Percentiles rank a stretch among this genome's conserved stretches.
phyloP scores from a whole-genome alignment of 2,797 vertebrate species.

The Myotis pilosus region DNA sequence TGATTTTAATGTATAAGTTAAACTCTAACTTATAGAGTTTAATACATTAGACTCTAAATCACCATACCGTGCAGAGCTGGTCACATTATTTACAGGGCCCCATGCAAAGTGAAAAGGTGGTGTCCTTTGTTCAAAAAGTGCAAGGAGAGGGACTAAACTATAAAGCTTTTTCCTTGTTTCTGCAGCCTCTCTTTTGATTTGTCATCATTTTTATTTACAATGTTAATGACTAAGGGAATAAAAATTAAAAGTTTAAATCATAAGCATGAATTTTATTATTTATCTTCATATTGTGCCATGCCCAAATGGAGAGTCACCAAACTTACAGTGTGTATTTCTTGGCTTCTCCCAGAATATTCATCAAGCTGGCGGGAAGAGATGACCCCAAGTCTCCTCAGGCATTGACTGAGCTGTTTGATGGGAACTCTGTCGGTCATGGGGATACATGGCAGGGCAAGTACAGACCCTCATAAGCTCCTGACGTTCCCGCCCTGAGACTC shows the following conservation, averaged over 20 bases:
- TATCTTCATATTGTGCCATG: not conserved
- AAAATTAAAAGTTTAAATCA: not conserved
- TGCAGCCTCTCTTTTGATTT: not conserved
- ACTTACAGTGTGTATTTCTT: not conserved
- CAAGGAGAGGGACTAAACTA: not conserved
- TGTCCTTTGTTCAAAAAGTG: constrained; percentile 1
- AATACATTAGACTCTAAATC: not conserved
- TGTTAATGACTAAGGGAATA: not conserved
- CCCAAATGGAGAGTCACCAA: not conserved
- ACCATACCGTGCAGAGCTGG: not conserved
- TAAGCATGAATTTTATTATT: not conserved
- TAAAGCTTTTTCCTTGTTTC: not conserved
- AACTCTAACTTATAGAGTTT: no score
- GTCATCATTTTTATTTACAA: not conserved
- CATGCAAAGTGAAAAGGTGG: not conserved
- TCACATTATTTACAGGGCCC: not conserved
- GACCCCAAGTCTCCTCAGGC: not conserved
- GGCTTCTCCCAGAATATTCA: not conserved
- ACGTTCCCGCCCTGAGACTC: not conserved
- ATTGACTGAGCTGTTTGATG: not conserved
- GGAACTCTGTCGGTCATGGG: not conserved
- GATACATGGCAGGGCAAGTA: not conserved
- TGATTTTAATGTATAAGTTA: not conserved
- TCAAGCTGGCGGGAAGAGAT: not conserved
- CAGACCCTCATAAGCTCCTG: not conserved